Conservation (phyloP, 2,888 invertebrate species). For the Drosophila phalerata region DNA sequence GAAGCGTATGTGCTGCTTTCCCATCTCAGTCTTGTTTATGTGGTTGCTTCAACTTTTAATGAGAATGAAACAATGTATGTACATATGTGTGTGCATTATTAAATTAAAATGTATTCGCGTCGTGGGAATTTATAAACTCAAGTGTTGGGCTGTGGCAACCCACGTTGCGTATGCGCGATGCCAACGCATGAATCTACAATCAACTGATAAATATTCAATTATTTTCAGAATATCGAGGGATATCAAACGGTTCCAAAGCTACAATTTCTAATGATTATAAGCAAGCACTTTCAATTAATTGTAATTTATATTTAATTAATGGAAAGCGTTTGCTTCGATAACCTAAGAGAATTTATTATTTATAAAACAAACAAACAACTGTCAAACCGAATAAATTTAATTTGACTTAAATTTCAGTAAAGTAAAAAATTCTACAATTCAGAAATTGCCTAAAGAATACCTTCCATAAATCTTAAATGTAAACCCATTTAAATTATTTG, state of each 20-base stretch:
- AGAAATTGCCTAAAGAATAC: too few species aligned
- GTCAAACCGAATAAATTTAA: neutral
- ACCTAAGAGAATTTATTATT: constrained; percentile 1
- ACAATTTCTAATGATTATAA: constrained; percentile 44
- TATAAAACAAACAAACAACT: neutral
- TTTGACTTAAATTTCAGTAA: neutral
- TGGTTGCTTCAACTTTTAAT: constrained; percentile 10
- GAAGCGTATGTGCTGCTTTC: constrained; percentile 5
- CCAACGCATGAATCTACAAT: constrained; percentile 49
- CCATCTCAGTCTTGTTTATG: neutral
- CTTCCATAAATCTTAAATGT: constrained; percentile 9
- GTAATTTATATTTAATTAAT: constrained; percentile 31
- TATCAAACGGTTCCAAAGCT: constrained; percentile 21
- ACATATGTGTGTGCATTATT: constrained; percentile 40
- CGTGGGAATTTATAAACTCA: constrained; percentile 35
- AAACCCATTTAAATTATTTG: constrained; percentile 5
- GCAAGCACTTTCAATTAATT: constrained; percentile 28
- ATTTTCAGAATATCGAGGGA: constrained; percentile 5
- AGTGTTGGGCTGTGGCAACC: constrained; percentile 8
- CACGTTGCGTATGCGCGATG: constrained; percentile 51
- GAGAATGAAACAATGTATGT: constrained; percentile 19
- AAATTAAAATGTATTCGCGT: constrained; percentile 49
- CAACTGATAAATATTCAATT: constrained; percentile 59
- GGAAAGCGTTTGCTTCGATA: neutral
- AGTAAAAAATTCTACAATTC: too few species aligned